phyloP scores from a whole-genome alignment of 2,113 vertebrate species.

The Tor tambroides region DNA sequence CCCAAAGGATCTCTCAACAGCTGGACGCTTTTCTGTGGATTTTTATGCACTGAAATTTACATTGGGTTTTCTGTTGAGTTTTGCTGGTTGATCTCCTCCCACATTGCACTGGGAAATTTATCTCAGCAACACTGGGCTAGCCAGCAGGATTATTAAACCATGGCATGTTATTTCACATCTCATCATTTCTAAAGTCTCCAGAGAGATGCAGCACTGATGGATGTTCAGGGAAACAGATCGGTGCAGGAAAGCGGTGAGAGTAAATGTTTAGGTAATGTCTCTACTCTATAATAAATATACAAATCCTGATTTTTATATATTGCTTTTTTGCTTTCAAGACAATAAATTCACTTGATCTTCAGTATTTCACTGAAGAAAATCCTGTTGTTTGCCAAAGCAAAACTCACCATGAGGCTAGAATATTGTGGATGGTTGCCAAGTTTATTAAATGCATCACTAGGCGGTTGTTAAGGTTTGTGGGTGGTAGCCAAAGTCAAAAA shows the following conservation, averaged over 20 bases:
- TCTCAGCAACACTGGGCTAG: background rate
- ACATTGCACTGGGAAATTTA: slow-evolving; percentile 6
- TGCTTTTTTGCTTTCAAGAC: background rate
- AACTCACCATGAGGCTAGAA: background rate
- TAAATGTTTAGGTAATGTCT: background rate
- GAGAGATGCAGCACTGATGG: slow-evolving; percentile 1
- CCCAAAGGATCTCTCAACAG: background rate
- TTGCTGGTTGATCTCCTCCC: background rate
- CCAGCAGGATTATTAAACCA: slow-evolving; percentile 35
- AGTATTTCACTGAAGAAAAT: background rate
- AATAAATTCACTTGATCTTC: background rate
- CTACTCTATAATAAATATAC: background rate
- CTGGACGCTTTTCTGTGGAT: background rate
- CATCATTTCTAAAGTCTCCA: slow-evolving; percentile 16
- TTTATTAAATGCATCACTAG: background rate
- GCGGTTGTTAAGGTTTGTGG: background rate
- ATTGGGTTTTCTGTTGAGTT: background rate
- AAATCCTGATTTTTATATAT: background rate
- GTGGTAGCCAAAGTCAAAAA: too few relatives aligned
- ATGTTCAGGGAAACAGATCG: background rate
- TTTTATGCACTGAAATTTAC: background rate
- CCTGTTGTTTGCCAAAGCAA: background rate
- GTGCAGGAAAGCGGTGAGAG: background rate
- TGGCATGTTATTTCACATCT: slow-evolving; percentile 41
- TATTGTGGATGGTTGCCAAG: background rate